These are phyloP conservation scores for Cryptotermes secundus DNA, from an alignment of 1,140 invertebrate genomes.

Conservation along the genomic window DNA sequence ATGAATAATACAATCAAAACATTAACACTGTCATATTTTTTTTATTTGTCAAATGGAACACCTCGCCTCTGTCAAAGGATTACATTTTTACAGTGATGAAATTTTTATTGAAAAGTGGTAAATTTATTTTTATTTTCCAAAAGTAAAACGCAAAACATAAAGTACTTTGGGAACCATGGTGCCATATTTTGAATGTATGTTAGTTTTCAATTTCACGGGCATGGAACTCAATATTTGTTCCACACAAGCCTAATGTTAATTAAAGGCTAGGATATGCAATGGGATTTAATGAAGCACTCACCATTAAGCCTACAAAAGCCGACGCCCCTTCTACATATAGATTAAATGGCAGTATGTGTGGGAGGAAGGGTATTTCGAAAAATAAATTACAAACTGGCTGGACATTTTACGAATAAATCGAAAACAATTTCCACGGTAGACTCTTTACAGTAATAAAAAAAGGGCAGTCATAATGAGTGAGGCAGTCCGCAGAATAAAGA, in stretches of 20 bases:
- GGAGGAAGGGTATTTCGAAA: not conserved
- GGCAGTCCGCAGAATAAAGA: not conserved
- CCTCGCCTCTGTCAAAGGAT: not conserved
- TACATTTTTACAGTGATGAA: not conserved
- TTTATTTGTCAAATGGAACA: not conserved
- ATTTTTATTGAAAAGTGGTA: not conserved
- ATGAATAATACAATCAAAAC: not conserved
- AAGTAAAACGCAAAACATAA: not conserved
- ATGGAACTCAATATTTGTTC: slow-evolving; percentile 4
- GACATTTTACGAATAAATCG: slow-evolving; percentile 19
- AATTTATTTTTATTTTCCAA: not conserved
- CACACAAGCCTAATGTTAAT: slow-evolving; percentile 1
- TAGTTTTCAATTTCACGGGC: slow-evolving; percentile 13
- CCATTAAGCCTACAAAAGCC: not conserved
- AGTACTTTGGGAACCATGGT: not conserved
- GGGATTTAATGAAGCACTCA: not conserved
- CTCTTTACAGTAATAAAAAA: not conserved
- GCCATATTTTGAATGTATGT: not conserved
- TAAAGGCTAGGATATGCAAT: not conserved
- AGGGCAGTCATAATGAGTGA: not conserved
- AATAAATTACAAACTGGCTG: slow-evolving; percentile 14
- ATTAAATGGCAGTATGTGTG: not conserved
- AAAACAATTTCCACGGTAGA: not conserved
- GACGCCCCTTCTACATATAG: not conserved
- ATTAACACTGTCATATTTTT: not conserved